Percentiles rank a stretch among this genome's conserved stretches.
phyloP scores from a whole-genome alignment of 2,888 invertebrate genomes.

The Dryococelus australis region DNA sequence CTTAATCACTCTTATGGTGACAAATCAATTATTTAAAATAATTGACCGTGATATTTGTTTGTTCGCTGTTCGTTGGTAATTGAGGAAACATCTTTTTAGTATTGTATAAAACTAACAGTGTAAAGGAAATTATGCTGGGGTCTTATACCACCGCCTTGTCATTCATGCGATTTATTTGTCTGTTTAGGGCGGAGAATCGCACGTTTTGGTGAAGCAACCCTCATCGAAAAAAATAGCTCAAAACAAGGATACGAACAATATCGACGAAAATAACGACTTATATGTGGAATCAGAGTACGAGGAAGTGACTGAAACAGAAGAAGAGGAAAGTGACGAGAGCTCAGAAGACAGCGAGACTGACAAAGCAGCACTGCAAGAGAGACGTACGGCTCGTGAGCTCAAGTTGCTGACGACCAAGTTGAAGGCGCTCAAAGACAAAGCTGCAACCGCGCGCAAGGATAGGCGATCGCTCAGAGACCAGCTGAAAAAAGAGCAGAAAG shows the following conservation, averaged over 20 bases:
- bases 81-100: too few relatives aligned
- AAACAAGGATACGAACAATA: slow-evolving; percentile 44
- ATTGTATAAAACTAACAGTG: too few relatives aligned
- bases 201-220: slow-evolving; percentile 50
- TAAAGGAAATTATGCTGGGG: too few relatives aligned
- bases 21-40: too few relatives aligned
- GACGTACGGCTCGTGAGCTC: slow-evolving; percentile 71
- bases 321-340: slow-evolving; percentile 62
- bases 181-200: slow-evolving; percentile 35
- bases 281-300: slow-evolving; percentile 69
- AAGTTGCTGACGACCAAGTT: slow-evolving; percentile 67
- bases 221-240: slow-evolving; percentile 50
- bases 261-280: slow-evolving; percentile 49
- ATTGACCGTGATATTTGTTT: too few relatives aligned
- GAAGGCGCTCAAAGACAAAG: slow-evolving; percentile 52
- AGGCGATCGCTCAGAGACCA: slow-evolving; percentile 78
- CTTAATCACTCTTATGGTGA: too few relatives aligned
- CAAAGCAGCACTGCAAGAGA: slow-evolving; percentile 59
- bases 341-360: slow-evolving; percentile 43
- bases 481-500: slow-evolving; percentile 70
- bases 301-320: slow-evolving; percentile 69
- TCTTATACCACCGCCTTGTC: too few relatives aligned
- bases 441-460: slow-evolving; percentile 72
- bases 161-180: not conserved
- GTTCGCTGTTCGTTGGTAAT: too few relatives aligned